These are phyloP conservation scores for Ormyrus nitidulus DNA, from an alignment of 2,888 invertebrate species.

Conservation along the genomic window DNA sequence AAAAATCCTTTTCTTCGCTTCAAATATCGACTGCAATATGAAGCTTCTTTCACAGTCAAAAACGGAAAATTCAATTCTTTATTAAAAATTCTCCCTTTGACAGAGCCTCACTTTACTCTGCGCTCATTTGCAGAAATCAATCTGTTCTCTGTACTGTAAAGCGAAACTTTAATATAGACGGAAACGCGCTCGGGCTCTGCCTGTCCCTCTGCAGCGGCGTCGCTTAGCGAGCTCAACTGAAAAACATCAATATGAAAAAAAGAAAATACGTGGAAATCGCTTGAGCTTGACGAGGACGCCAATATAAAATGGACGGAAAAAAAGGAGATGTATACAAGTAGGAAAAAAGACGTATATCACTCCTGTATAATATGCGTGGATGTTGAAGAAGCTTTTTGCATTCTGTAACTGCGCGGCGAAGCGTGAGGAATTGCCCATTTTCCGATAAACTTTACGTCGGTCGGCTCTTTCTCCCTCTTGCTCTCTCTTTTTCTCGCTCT, in stretches of 20 bases:
- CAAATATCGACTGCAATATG: no score
- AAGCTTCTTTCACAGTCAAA: no score
- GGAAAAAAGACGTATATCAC: neutral
- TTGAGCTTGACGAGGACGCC: no score
- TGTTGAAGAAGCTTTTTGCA: slow-evolving; percentile 26
- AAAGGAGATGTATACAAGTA: neutral
- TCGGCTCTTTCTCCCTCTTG: no score
- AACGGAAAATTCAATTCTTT: no score
- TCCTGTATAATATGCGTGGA: neutral
- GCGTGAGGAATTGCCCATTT: slow-evolving; percentile 48
- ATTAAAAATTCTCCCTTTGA: slow-evolving; percentile 16
- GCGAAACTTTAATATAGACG: slow-evolving; percentile 35
- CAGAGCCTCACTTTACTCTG: neutral
- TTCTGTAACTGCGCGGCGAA: slow-evolving; percentile 20
- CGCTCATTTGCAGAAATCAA: slow-evolving; percentile 34
- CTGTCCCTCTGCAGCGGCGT: no score
- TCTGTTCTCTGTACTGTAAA: slow-evolving; percentile 12
- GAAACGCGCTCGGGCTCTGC: neutral
- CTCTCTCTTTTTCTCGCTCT: no score
- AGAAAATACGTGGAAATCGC: slow-evolving; percentile 11
- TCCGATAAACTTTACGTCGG: slow-evolving; percentile 36
- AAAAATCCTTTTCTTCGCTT: neutral
- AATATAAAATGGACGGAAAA: neutral
- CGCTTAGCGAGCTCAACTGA: no score
- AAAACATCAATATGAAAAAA: slow-evolving; percentile 1